A percentile compares a stretch with the other conserved stretches of the same genome.
Evolutionary conservation across 2,113 vertebrate genomes (phyloP).

Genomic region (Calyptommatus sinebrachiatus): DNA sequence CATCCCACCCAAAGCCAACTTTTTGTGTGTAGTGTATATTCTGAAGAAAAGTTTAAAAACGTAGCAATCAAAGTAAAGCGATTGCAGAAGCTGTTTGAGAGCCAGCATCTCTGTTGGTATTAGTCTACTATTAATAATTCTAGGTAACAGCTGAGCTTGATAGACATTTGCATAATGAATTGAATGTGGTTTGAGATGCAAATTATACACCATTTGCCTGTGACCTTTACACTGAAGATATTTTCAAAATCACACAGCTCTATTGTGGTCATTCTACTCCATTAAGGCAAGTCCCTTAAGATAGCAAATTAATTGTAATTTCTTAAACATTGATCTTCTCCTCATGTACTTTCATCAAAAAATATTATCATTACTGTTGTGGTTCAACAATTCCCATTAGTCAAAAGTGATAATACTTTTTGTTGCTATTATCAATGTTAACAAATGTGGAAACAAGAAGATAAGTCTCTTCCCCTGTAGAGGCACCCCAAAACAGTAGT

Average conservation of each 20-base stretch:
- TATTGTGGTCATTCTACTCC: constrained; percentile 29
- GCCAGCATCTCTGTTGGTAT: constrained; percentile 12
- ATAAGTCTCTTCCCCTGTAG: not conserved
- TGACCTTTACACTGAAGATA: constrained; percentile 16
- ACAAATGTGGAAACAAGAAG: not conserved
- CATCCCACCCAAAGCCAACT: too few relatives aligned
- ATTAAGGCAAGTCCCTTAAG: constrained; percentile 30
- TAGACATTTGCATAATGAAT: constrained; percentile 18
- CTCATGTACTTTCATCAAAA: constrained; percentile 27
- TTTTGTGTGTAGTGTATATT: too few relatives aligned
- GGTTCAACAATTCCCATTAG: constrained; percentile 50
- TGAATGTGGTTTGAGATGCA: constrained; percentile 14
- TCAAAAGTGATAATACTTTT: constrained; percentile 37
- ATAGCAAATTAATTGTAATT: constrained; percentile 43
- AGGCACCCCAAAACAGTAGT: not conserved
- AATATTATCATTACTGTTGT: constrained; percentile 32
- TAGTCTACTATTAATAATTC: not conserved
- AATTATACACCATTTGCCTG: constrained; percentile 15
- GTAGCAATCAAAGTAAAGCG: constrained; percentile 24
- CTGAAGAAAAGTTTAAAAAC: not conserved
- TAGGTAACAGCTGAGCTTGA: constrained; percentile 13
- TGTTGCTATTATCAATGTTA: constrained; percentile 29
- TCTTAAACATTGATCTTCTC: constrained; percentile 37
- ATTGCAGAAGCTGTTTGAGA: constrained; percentile 48
- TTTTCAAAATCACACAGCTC: constrained; percentile 13